Conservation (phyloP, 1,140 invertebrate species). For the Nephila pilipes region DNA sequence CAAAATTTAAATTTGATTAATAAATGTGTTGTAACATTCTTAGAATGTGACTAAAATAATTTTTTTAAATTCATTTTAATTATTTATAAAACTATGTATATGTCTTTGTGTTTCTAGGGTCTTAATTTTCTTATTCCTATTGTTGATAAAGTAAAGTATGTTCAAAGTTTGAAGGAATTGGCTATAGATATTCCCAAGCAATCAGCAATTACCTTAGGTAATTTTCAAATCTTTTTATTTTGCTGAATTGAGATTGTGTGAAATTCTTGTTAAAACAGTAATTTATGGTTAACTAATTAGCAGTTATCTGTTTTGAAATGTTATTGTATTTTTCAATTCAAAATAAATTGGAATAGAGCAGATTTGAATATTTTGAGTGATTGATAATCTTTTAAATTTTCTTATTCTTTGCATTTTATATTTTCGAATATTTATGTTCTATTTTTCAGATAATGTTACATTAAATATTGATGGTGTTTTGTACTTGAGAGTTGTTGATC, state of each 20-base stretch:
- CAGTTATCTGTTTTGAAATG: too few relatives aligned
- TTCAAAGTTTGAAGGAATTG: slow-evolving; percentile 99
- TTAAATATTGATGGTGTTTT: slow-evolving; percentile 98
- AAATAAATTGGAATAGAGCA: too few relatives aligned
- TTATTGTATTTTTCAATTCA: too few relatives aligned
- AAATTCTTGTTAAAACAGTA: too few relatives aligned
- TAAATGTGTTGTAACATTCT: too few relatives aligned
- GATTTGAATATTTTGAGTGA: too few relatives aligned
- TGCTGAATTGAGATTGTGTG: not conserved
- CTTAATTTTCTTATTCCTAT: slow-evolving; percentile 96
- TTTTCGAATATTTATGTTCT: slow-evolving; percentile 59
- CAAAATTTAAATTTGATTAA: too few relatives aligned
- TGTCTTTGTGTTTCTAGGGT: slow-evolving; percentile 83
- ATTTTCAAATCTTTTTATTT: not conserved
- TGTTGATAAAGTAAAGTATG: slow-evolving; percentile 97
- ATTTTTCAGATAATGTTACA: slow-evolving; percentile 93
- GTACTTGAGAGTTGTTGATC: slow-evolving; percentile 95
- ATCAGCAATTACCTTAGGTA: slow-evolving; percentile 95
- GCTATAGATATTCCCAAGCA: slow-evolving; percentile 99
- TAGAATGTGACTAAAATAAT: too few relatives aligned
- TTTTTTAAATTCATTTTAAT: too few relatives aligned
- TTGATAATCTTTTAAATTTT: too few relatives aligned
- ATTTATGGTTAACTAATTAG: too few relatives aligned
- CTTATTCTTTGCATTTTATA: too few relatives aligned
- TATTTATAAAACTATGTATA: not conserved